A percentile compares a stretch with the other conserved stretches of the same genome.
Conservation (phyloP, 1,140 invertebrate genomes). For the Cydia amplana region DNA sequence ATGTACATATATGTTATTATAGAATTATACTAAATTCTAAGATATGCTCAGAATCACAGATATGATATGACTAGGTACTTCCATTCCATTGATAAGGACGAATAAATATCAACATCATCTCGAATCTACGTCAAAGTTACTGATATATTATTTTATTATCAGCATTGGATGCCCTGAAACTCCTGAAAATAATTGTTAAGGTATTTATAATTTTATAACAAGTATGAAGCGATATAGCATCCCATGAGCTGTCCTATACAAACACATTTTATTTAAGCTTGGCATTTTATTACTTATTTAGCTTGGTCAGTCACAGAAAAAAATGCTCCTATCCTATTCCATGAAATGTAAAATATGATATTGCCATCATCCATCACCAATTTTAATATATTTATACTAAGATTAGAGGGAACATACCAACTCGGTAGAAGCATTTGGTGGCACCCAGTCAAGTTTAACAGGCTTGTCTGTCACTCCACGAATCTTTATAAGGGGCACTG, state of each 20-base stretch:
- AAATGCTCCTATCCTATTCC: no score
- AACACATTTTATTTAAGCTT: no score
- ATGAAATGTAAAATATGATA: no score
- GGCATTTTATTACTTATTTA: no score
- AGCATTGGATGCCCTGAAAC: not conserved
- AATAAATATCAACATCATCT: not conserved
- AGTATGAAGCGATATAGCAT: no score
- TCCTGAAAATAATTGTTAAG: not conserved
- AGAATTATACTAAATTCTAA: not conserved
- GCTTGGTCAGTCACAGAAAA: no score
- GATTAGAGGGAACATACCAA: slow-evolving; percentile 64
- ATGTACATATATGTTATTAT: no score
- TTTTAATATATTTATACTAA: no score
- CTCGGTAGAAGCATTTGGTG: slow-evolving; percentile 82
- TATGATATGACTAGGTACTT: not conserved
- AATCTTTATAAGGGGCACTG: slow-evolving; percentile 80
- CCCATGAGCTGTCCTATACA: no score
- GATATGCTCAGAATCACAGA: not conserved
- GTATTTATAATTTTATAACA: no score
- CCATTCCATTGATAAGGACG: not conserved
- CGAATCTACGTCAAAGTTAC: not conserved
- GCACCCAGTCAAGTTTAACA: slow-evolving; percentile 83
- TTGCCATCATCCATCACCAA: no score
- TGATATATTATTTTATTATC: not conserved
- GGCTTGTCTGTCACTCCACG: slow-evolving; percentile 81